A percentile compares a stretch with the other conserved stretches of the same genome.
Conservation (phyloP, 2,797 vertebrate genomes). For the Chiroxiphia lanceolata region DNA sequence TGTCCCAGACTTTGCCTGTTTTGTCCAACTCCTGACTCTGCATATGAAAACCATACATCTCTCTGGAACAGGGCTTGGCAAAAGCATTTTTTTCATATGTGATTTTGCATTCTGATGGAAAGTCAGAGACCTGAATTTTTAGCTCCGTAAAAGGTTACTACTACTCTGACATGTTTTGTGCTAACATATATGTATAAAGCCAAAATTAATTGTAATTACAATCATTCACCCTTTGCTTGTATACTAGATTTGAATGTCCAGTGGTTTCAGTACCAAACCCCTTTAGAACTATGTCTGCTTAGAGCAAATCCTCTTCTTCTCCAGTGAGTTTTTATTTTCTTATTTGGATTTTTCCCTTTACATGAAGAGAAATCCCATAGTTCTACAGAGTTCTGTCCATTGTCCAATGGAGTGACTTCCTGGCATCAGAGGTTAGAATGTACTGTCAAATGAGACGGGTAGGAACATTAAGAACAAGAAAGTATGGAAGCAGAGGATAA, state of each 20-base stretch:
- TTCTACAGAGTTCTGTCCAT: constrained; percentile 1
- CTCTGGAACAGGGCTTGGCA: not conserved
- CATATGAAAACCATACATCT: not conserved
- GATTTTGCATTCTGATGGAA: not conserved
- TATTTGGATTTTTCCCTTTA: constrained; percentile 45
- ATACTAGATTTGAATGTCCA: not conserved
- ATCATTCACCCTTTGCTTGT: not conserved
- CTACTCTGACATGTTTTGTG: not conserved
- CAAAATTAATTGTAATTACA: not conserved
- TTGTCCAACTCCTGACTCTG: not conserved
- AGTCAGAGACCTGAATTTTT: not conserved
- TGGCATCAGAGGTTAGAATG: constrained; percentile 48
- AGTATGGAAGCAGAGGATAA: constrained; percentile 41
- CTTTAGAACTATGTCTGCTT: constrained; percentile 1
- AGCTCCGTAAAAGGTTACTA: not conserved
- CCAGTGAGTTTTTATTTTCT: constrained; percentile 47
- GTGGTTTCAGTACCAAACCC: constrained; percentile 4
- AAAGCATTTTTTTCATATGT: not conserved
- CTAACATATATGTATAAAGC: not conserved
- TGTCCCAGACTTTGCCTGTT: not conserved
- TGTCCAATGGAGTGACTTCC: constrained; percentile 48
- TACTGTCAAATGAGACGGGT: not conserved
- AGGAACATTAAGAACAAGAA: constrained; percentile 47
- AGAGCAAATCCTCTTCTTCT: not conserved
- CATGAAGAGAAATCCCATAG: constrained; percentile 54